phyloP scores from a whole-genome alignment of 2,888 invertebrate genomes.

The Eupithecia subfuscata region DNA sequence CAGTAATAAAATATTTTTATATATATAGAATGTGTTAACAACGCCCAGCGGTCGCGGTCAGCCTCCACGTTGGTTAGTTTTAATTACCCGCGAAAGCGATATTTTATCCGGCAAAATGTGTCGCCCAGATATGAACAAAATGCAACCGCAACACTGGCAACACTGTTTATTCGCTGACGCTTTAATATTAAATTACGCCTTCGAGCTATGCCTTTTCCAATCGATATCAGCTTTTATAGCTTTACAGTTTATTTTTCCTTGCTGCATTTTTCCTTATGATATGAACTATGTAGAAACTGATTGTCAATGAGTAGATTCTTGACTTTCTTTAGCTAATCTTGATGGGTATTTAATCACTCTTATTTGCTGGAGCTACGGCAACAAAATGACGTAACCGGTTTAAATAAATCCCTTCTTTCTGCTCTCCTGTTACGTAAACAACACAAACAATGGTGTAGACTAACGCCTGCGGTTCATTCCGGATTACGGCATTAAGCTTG shows the following conservation, averaged over 20 bases:
- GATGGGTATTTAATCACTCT: neutral
- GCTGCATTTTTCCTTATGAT: neutral
- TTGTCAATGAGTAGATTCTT: neutral
- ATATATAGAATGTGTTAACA: conserved; percentile 58
- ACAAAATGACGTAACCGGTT: conserved; percentile 2
- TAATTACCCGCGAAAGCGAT: conserved; percentile 72
- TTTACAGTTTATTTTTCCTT: neutral
- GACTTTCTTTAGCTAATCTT: neutral
- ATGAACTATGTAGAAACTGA: neutral
- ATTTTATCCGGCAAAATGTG: conserved; percentile 69
- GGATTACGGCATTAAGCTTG: conserved; percentile 53
- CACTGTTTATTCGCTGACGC: conserved; percentile 49
- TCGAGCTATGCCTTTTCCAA: conserved; percentile 2
- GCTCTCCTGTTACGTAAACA: conserved; percentile 33
- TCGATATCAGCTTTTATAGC: neutral
- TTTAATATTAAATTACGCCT: conserved; percentile 49
- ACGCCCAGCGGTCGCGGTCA: conserved; percentile 52
- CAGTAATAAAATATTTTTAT: neutral
- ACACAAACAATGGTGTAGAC: conserved; percentile 40
- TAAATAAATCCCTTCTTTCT: conserved; percentile 22
- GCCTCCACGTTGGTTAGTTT: conserved; percentile 67
- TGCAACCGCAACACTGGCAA: conserved; percentile 58
- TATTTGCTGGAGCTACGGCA: neutral
- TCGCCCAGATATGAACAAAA: conserved; percentile 61
- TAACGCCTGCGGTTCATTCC: conserved; percentile 47